A percentile compares a stretch with the other conserved stretches of the same genome.
phyloP scores from a whole-genome alignment of 2,888 invertebrate species.

The Opisthograptis luteolata region DNA sequence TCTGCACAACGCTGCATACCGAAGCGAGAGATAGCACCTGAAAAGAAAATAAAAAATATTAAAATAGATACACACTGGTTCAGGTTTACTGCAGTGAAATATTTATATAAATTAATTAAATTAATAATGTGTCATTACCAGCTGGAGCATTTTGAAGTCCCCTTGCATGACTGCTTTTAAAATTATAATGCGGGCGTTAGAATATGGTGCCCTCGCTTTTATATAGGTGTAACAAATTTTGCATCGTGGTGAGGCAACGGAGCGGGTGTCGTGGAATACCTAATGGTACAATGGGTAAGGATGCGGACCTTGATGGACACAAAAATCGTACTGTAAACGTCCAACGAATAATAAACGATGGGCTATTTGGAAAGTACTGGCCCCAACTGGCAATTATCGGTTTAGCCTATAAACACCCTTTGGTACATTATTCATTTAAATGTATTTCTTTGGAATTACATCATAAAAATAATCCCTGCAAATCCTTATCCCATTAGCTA shows the following conservation, averaged over 20 bases:
- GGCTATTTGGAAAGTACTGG: slow-evolving; percentile 70
- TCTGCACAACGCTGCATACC: slow-evolving; percentile 53
- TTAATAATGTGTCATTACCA: slow-evolving; percentile 51
- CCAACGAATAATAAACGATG: slow-evolving; percentile 75
- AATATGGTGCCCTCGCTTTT: slow-evolving; percentile 76
- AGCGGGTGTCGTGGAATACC: slow-evolving; percentile 76
- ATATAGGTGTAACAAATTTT: slow-evolving; percentile 84
- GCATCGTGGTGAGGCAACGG: slow-evolving; percentile 79
- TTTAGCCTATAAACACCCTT: slow-evolving; percentile 49
- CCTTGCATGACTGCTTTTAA: slow-evolving; percentile 63
- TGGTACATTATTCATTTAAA: slow-evolving; percentile 33
- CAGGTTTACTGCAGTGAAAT: slow-evolving; percentile 2
- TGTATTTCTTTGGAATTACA: slow-evolving; percentile 12
- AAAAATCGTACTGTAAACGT: slow-evolving; percentile 81
- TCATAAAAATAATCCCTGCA: slow-evolving; percentile 2
- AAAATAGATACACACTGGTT: too few relatives aligned
- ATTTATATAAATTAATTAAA: slow-evolving; percentile 13
- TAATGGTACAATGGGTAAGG: slow-evolving; percentile 79
- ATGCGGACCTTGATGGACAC: slow-evolving; percentile 80
- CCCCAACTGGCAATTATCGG: slow-evolving; percentile 47
- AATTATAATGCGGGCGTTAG: slow-evolving; percentile 76
- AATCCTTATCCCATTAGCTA: background rate
- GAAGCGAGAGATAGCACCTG: slow-evolving; percentile 60
- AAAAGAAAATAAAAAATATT: slow-evolving; percentile 37
- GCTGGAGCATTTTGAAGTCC: slow-evolving; percentile 63